These are phyloP conservation scores for Iguana delicatissima DNA, from an alignment of 2,797 vertebrate species.

Conservation along the genomic window DNA sequence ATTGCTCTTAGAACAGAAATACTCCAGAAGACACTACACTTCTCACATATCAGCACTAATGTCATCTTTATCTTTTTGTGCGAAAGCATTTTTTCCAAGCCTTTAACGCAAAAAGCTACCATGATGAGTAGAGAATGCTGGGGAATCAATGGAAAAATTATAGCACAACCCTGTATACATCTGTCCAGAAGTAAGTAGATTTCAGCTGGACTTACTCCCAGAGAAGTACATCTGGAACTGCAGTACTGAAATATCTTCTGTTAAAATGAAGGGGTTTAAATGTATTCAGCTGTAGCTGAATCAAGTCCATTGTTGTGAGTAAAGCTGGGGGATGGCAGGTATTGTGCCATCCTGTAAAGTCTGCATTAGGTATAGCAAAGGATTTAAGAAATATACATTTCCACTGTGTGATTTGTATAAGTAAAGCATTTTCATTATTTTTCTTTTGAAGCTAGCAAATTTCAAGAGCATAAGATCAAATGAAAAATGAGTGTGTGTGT, in stretches of 20 bases:
- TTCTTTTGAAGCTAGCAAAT: constrained; percentile 52
- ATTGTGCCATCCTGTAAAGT: not conserved
- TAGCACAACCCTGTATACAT: too few species aligned
- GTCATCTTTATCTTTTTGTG: not conserved
- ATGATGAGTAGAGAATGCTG: too few species aligned
- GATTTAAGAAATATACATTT: constrained; percentile 46
- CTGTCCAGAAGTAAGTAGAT: not conserved
- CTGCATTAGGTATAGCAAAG: not conserved
- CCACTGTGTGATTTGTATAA: constrained; percentile 1
- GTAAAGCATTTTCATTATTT: constrained; percentile 37
- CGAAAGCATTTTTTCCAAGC: not conserved
- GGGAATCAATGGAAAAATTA: not conserved
- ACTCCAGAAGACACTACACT: not conserved
- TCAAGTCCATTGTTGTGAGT: not conserved
- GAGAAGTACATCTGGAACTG: too few species aligned
- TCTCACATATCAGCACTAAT: not conserved
- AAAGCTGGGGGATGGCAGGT: not conserved
- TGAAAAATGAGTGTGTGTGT: constrained; percentile 25
- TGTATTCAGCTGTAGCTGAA: not conserved
- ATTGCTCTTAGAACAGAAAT: not conserved
- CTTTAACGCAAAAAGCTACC: not conserved
- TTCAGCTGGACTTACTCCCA: not conserved
- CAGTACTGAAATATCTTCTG: not conserved
- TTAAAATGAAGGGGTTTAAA: not conserved
- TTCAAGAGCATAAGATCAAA: constrained; percentile 40